A percentile compares a stretch with the other conserved stretches of the same genome.
Evolutionary conservation across 2,888 invertebrate species (phyloP).

Genomic region (Phyto melanocephala): DNA sequence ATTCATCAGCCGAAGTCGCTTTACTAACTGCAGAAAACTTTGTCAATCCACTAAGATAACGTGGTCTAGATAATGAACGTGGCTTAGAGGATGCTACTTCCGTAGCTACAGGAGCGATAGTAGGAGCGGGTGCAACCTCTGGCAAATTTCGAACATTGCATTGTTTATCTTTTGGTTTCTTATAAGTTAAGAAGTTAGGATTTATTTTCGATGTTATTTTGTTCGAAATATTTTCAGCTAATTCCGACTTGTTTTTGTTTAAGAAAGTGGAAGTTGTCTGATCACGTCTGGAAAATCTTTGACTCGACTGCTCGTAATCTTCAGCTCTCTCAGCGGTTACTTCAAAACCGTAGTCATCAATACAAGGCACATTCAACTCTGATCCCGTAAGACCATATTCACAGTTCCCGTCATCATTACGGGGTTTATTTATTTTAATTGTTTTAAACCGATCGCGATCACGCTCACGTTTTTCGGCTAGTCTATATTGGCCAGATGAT

Average conservation of each 20-base stretch:
- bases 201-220: constrained; percentile 64
- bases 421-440: constrained; percentile 75
- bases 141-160: constrained; percentile 51
- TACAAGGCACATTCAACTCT: constrained; percentile 77
- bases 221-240: constrained; percentile 50
- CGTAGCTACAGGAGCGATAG: constrained; percentile 32
- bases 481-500: constrained; percentile 66
- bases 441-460: constrained; percentile 79
- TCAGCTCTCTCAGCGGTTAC: constrained; percentile 29
- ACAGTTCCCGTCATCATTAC: constrained; percentile 29
- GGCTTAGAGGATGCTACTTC: constrained; percentile 65
- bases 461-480: constrained; percentile 73
- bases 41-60: constrained; percentile 75
- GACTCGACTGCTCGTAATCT: constrained; percentile 28
- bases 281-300: constrained; percentile 73
- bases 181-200: constrained; percentile 74
- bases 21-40: constrained; percentile 74
- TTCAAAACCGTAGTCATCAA: constrained; percentile 71
- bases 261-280: constrained; percentile 62
- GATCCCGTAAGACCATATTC: constrained; percentile 55
- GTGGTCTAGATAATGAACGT: constrained; percentile 76
- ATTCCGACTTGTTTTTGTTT: constrained; percentile 69
- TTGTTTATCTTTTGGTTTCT: constrained; percentile 74
- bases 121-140: constrained; percentile 55
- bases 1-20: constrained; percentile 75